A percentile compares a stretch with the other conserved stretches of the same genome.
These are phyloP conservation scores for Scaptomyza tumidula DNA, from an alignment of 2,888 invertebrate species.

Conservation along the genomic window DNA sequence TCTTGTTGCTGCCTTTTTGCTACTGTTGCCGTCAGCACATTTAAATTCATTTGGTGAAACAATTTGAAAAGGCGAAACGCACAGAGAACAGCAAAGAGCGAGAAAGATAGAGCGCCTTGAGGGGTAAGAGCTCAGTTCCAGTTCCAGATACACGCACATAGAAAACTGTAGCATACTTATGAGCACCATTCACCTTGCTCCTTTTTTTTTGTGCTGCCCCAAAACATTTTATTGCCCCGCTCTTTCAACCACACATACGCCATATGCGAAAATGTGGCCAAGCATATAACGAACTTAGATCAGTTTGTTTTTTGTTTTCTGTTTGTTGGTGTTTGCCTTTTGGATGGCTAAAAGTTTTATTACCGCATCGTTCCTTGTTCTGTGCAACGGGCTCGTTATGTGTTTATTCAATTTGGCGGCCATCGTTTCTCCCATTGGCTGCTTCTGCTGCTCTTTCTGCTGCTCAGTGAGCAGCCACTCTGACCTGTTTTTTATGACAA, in stretches of 20 bases:
- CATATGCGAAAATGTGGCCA: constrained; percentile 34
- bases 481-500: constrained; percentile 49
- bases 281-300: constrained; percentile 70
- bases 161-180: constrained; percentile 74
- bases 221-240: constrained; percentile 64
- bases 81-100: background rate
- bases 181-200: constrained; percentile 64
- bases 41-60: constrained; percentile 76
- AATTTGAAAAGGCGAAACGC: constrained; percentile 58
- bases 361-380: constrained; percentile 63
- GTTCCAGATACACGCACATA: constrained; percentile 18
- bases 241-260: constrained; percentile 15
- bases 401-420: constrained; percentile 73
- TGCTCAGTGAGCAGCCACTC: constrained; percentile 32
- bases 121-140: constrained; percentile 29
- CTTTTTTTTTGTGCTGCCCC: constrained; percentile 42
- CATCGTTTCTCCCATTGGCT: constrained; percentile 32
- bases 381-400: constrained; percentile 73
- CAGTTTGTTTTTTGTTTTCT: constrained; percentile 42
- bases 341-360: constrained; percentile 73
- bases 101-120: constrained; percentile 5
- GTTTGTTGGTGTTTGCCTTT: constrained; percentile 34
- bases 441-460: constrained; percentile 16
- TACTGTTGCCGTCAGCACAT: constrained; percentile 70
- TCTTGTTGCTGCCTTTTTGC: constrained; percentile 20